Conservation (phyloP, 2,888 invertebrate species). For the Onchidella celtica region DNA sequence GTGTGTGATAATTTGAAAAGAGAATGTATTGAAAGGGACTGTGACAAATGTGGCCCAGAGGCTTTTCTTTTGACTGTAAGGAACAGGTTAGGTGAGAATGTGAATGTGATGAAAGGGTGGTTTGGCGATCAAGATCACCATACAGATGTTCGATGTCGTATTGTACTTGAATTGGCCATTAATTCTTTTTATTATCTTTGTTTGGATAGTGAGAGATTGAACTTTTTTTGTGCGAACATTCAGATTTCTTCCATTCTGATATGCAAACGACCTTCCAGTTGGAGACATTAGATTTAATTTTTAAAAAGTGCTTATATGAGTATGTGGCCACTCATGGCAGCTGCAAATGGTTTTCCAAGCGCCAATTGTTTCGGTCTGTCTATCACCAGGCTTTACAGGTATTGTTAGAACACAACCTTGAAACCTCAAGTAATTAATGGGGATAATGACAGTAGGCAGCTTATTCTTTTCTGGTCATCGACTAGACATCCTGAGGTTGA, state of each 20-base stretch:
- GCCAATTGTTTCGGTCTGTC: not conserved
- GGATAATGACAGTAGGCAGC: too few species aligned
- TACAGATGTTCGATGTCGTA: conserved; percentile 46
- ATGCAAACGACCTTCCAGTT: not conserved
- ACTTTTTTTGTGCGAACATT: not conserved
- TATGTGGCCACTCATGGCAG: conserved; percentile 29
- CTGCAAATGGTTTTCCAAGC: conserved; percentile 15
- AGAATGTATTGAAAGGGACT: too few species aligned
- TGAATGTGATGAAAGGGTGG: not conserved
- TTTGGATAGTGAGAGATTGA: not conserved
- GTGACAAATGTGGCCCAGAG: too few species aligned
- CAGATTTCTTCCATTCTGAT: not conserved
- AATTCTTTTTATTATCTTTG: conserved; percentile 42
- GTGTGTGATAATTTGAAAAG: too few species aligned
- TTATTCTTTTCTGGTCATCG: not conserved
- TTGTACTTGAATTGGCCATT: conserved; percentile 39
- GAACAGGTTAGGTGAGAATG: too few species aligned
- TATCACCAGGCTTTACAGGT: not conserved
- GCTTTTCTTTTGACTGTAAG: too few species aligned
- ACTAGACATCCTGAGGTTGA: not conserved
- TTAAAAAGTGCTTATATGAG: conserved; percentile 7
- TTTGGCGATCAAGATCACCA: conserved; percentile 46
- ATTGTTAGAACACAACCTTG: not conserved
- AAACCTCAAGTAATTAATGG: too few species aligned
- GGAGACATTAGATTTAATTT: conserved; percentile 9